These are phyloP conservation scores for Arenicola marina DNA, from an alignment of 2,888 invertebrate species.

Conservation along the genomic window DNA sequence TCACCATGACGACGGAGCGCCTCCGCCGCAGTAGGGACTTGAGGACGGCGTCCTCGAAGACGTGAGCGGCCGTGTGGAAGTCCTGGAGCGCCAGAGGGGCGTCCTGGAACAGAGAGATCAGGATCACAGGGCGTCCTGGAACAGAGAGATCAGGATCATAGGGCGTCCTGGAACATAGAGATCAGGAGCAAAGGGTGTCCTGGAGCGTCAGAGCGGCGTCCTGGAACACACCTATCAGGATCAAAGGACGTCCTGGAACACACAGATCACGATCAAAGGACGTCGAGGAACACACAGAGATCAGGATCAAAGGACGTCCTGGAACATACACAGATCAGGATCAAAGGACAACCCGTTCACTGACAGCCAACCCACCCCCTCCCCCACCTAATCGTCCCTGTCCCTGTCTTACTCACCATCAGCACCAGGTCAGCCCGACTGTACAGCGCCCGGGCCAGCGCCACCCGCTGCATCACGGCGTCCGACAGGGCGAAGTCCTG, in stretches of 20 bases:
- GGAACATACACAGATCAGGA: no score
- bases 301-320: neutral
- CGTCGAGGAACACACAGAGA: neutral
- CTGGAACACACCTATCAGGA: no score
- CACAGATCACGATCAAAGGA: no score
- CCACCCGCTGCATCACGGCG: neutral
- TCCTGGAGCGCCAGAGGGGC: neutral
- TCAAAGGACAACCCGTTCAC: no score
- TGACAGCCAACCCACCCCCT: no score
- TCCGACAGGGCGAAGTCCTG: neutral
- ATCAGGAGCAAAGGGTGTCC: no score
- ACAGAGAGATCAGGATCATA: no score
- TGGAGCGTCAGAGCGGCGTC: no score
- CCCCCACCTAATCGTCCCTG: no score
- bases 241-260: no score
- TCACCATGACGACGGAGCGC: neutral
- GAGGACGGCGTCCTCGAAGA: neutral
- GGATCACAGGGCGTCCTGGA: no score
- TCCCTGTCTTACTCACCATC: neutral
- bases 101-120: neutral
- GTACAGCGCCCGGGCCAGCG: neutral
- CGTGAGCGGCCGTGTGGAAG: neutral
- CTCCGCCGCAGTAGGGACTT: neutral
- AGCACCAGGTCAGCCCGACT: neutral
- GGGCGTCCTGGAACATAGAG: no score